Base-by-base conservation (phyloP, 2,797 vertebrate genomes). In the Buceros bicornis region DNA sequence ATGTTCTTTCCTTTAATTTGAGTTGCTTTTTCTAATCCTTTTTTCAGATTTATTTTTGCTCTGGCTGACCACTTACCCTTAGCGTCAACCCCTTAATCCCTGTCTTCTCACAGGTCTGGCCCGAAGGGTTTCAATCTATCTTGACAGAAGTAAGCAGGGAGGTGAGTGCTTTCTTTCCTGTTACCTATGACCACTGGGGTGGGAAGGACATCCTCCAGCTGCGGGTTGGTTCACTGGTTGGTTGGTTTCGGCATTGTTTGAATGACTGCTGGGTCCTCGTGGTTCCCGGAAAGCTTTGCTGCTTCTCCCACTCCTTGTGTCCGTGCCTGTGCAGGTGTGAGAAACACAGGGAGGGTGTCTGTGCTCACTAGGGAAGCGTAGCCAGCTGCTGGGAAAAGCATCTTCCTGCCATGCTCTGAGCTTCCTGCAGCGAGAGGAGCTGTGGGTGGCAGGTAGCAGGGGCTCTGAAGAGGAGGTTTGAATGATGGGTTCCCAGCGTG, bases 111-210 rank as follows among this genome's bases (percentile, higher is more conserved):
- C 98, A 99, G 99, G 99, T 99, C 98, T 99, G 97, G 98, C 99
- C 97, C 98, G 99, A 97, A 99, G 98, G 97, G 98, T 99, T 97
- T 99, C 99, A 97, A 99, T 99, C 98, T 99, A 98, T 98, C 99
- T 99, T 98, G 99, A 99, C 98, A 98, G 98, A 96, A 99, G 98
- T 98, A 99, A 99, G 92, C 99, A 99, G 98, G 99, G 99, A 98
- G 99, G 99, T 99, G 98, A 99, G 99, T 99, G 97, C 90, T 95
- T 60, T 97, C 91, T 77, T 96, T 96, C 95, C 96, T 90, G 61
- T 97, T 97, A 77, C 94, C 89, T 93, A 67, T 9, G 57, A 57
- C 48, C 77, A 90, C 77, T 24, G 80, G 89, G 94, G 77, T 73
- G 96, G 94, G 81, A 64, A 93, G 85, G 67, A 77, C 33, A 90